Base-by-base conservation (phyloP, 1,140 invertebrate genomes). In the Probaryconus sp. region DNA sequence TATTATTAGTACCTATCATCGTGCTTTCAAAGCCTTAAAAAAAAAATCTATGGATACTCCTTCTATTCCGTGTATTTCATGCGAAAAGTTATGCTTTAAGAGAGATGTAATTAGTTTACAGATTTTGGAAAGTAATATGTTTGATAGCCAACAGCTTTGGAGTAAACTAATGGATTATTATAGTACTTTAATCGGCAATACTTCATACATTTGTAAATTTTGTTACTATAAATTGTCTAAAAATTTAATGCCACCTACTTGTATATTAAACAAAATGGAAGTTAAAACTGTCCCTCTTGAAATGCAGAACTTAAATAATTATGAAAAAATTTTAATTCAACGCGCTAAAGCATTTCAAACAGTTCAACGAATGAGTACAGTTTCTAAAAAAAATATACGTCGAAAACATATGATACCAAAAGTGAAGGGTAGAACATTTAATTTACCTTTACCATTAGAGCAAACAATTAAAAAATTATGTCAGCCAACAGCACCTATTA, bases 341-440 rank as follows among this genome's bases (percentile, higher is more conserved):
- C 50, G 79, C 73, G 82, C 78, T 5, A 83, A 83, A 75, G 79
- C 81, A 11, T 85, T 80, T 72, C 80, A 85, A 77, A 67, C 55
- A 2, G 60, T 85, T 37, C 60, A 77, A 58, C 61, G 65, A 64
- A 79, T 79, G 61, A 33, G 20, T n/a, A 64, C 78, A 1, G 76
- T 81, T 21, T 37, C 58, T 76, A 80, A 16, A 81, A 81, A n/a
- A 64, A 80, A 80, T 38, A 9, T 80, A 5, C 75, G 67, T 7
- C 42, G 71, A 63, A 70, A 30, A 38, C 10, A 75, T 20, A 63
- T 63, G 45, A 26, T 81, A 3, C 18, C 33, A 20, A 81, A 83
- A 78, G 61, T 81, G 10, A 65, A 71, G 37, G 81, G 81, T 2
- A 70, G 74, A 67, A 80, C 77, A 4, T 84, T 83, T 71, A 78